Evolutionary conservation across 1,140 invertebrate species (phyloP), one percentile per base, ranked within the genome.

Genomic region (Papilio aristodemus): DNA sequence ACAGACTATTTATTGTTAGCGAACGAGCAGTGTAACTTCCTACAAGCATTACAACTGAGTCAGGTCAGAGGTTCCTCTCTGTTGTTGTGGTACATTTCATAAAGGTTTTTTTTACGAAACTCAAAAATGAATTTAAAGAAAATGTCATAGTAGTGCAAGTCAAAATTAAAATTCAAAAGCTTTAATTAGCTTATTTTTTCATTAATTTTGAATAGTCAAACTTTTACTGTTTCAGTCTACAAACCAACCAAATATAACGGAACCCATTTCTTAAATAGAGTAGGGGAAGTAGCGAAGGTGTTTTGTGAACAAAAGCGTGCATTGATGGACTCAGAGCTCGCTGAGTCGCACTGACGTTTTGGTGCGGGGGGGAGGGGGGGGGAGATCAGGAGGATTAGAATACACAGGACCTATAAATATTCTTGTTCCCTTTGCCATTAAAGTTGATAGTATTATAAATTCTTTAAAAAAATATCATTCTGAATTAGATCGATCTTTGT

Each of bases 301-400:
- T 38, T 36, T 60, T 62, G n/a, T 59, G 27, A 50, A 62, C 59
- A 69, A 69, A 79, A 87, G 85, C 87, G 87, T 90, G 86, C 87
- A 87, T 77, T 74, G 77, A 81, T 83, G 75, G 80, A 80, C 86
- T 90, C 87, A 89, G 87, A 71, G 57, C 80, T 72, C 13, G 86
- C 87, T 89, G 87, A 90, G 87, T 76, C 80, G 73, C 85, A 77
- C 71, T 85, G 86, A 90, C 87, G 86, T 87, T 81, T 83, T 79
- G 75, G 57, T 64, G 46, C 22, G 38, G 39, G 25, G 22, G 46
- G 69, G 50, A 57, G 41, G 3, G 22, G 5, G 13, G 25, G 22
- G 25, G 19, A 14, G 54, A n/a, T 17, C 17, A 19, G 14, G 14
- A 17, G 14, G 41, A 17, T 46, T 43, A 37, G n/a, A n/a, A 50